These are phyloP conservation scores for Corythornis leucogaster DNA, from an alignment of 2,797 vertebrate species.

Conservation along the genomic window DNA sequence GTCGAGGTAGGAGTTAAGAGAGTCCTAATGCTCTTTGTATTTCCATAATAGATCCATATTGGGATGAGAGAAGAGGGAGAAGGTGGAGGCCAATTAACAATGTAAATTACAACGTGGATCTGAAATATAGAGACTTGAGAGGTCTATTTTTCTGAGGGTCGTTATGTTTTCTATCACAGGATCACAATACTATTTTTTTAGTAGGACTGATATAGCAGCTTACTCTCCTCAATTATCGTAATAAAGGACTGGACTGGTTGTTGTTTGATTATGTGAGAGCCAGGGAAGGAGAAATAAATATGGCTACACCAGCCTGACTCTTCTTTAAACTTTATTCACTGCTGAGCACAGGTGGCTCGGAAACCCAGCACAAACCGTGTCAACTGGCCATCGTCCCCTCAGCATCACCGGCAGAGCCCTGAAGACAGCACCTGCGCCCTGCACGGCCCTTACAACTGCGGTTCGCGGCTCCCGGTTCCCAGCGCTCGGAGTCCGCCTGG, in stretches of 20 bases:
- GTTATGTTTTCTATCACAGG: not conserved
- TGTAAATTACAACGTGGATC: not conserved
- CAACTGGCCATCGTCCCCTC: too few species aligned
- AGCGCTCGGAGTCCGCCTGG: too few species aligned
- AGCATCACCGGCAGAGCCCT: too few species aligned
- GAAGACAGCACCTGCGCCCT: too few species aligned
- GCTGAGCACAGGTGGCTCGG: not conserved
- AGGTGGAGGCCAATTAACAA: not conserved
- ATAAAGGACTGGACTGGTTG: too few species aligned
- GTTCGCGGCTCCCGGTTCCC: too few species aligned
- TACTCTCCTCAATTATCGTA: rapidly evolving
- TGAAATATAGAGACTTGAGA: not conserved
- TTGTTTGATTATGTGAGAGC: not conserved
- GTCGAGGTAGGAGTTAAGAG: too few species aligned
- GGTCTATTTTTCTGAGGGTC: not conserved
- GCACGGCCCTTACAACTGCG: too few species aligned
- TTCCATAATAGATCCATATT: rapidly evolving
- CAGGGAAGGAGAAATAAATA: not conserved
- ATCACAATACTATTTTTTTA: not conserved
- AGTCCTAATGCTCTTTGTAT: not conserved
- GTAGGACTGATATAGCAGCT: not conserved
- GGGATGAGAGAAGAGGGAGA: not conserved
- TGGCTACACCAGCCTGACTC: rapidly evolving
- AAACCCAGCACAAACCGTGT: not conserved
- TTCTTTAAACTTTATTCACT: too few species aligned